Conservation (phyloP, 2,113 vertebrate species). For the Stegostoma tigrinum region DNA sequence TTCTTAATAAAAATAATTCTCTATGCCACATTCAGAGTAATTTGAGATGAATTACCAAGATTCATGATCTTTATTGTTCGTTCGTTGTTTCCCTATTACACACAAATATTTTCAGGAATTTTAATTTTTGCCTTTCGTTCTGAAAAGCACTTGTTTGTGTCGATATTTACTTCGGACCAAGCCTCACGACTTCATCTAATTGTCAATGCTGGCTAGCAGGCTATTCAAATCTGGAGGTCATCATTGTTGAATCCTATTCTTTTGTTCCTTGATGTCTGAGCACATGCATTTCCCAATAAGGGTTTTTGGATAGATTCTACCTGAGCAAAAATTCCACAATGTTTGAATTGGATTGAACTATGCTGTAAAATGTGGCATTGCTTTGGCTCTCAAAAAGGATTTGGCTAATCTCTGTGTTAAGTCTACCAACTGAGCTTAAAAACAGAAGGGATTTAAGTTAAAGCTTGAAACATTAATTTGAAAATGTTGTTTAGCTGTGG, state of each 20-base stretch:
- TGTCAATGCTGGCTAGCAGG: neutral
- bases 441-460: neutral
- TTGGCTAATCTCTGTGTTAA: neutral
- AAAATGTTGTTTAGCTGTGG: neutral
- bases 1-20: conserved; percentile 12
- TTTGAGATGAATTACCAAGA: neutral
- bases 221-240: neutral
- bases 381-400: neutral
- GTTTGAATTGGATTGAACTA: neutral
- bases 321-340: neutral
- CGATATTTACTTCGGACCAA: neutral
- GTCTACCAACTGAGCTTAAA: neutral
- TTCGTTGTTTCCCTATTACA: neutral
- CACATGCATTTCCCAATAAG: neutral
- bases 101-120: neutral
- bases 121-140: neutral
- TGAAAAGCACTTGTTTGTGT: neutral
- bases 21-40: neutral
- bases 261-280: neutral
- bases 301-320: neutral
- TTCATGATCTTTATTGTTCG: neutral
- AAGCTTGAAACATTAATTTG: neutral
- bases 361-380: neutral
- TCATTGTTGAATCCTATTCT: neutral
- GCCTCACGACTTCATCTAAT: neutral